Evolutionary conservation across 2,888 invertebrate species (phyloP).

Genomic region (Syrista parreyssii): DNA sequence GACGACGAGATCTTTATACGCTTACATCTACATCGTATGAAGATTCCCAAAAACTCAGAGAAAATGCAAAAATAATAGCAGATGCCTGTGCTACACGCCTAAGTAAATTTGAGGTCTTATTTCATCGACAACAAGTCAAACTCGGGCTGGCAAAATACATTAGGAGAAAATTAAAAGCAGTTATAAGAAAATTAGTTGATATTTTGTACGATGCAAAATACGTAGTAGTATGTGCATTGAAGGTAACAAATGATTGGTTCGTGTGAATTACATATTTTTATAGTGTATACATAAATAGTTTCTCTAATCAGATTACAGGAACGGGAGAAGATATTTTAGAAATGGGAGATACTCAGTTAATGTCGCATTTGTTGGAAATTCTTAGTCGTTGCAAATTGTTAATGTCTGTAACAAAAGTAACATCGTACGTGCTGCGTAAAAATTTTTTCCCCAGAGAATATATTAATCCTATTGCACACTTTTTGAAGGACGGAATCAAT

Average conservation of each 20-base stretch:
- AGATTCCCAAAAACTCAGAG: not conserved
- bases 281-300: constrained; percentile 5
- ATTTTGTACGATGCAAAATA: constrained; percentile 45
- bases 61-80: not conserved
- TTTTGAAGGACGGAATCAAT: constrained; percentile 24
- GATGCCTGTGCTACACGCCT: constrained; percentile 7
- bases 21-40: not conserved
- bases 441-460: not conserved
- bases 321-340: constrained; percentile 27
- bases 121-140: constrained; percentile 41
- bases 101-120: constrained; percentile 34
- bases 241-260: constrained; percentile 31
- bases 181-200: constrained; percentile 33
- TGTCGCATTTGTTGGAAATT: constrained; percentile 30
- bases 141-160: constrained; percentile 27
- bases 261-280: constrained; percentile 5
- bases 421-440: not conserved
- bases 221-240: constrained; percentile 38
- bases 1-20: not conserved
- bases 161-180: constrained; percentile 23
- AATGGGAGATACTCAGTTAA: constrained; percentile 36
- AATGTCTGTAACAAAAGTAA: not conserved
- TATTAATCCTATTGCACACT: not conserved
- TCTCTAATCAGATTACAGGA: constrained; percentile 1
- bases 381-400: constrained; percentile 14